Base-by-base conservation (phyloP, 2,113 vertebrate species). In the Entosphenus tridentatus region DNA sequence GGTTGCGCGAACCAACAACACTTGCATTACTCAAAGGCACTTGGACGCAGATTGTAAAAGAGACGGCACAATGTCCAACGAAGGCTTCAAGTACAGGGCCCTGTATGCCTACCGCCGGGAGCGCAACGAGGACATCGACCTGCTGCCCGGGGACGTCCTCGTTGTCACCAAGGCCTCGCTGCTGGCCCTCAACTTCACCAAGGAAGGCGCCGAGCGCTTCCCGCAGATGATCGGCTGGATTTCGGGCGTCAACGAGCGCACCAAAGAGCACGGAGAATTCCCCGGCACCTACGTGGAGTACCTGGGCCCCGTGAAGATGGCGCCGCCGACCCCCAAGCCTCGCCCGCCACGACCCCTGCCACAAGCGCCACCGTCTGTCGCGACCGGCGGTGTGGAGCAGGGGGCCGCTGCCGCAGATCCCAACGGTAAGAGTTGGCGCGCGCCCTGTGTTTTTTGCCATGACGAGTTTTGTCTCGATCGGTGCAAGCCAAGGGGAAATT, bases 251-350 rank as follows among this genome's bases (percentile, higher is more conserved):
- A 98, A 98, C 57, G 90, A 96, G 83, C 95, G 81, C 71, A 96
- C 89, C 3, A 88, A 89, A 73, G 89, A 90, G 75, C 87, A 88
- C 13, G 93, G 93, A 4, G 92, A 98, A 80, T 98, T 98, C 74
- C 93, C 93, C 3, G 92, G 93, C 77, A 96, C 93, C 18, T 98
- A 98, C 0, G 93, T 98, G 16, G 92, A 96, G 77, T 98, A 86
- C 74, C 79, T 95, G 10, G 89, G 90, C 72, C 88, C 83, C 78
- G 96, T 87, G 76, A 87, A 82, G 78, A 88, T 96, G 75, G 86
- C 87, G 2, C 93, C 90, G 16, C 92, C 93, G 1, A 96, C 90
- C 16, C 92, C 92, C 2, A 98, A 96, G 76, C 92, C 92, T 55
- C 82, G 92, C 57, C 93, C 93, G 68, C 6, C 39, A 39, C 83